Percentiles rank a stretch among this genome's conserved stretches.
phyloP scores from a whole-genome alignment of 2,888 invertebrate genomes.

The Eupithecia subfuscata region DNA sequence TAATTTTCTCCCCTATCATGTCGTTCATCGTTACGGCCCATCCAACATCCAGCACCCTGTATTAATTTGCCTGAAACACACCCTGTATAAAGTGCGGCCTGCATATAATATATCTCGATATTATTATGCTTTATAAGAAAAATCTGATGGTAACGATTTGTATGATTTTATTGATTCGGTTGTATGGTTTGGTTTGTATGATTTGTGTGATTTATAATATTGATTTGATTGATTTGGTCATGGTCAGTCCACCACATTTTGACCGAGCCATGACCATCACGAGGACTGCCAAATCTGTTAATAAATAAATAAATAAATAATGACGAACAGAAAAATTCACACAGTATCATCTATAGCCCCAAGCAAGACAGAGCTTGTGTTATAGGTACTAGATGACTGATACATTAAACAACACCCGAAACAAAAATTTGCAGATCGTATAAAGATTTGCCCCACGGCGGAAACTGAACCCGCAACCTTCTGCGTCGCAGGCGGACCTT shows the following conservation, averaged over 20 bases:
- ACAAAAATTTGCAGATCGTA: no score
- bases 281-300: no score
- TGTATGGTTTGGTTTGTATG: not conserved
- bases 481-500: no score
- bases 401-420: no score
- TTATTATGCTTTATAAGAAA: not conserved
- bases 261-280: not conserved
- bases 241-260: not conserved
- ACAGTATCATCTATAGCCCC: no score
- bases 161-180: not conserved
- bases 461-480: no score
- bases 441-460: no score
- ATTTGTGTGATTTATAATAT: not conserved
- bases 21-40: slow-evolving; percentile 42
- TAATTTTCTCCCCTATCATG: slow-evolving; percentile 38
- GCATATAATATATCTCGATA: slow-evolving; percentile 8
- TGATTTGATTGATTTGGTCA: not conserved
- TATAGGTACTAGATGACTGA: no score
- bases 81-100: slow-evolving; percentile 46
- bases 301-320: no score
- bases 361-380: no score
- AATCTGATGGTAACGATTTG: not conserved
- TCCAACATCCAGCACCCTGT: slow-evolving; percentile 43
- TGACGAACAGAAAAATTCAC: no score
- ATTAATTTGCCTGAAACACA: slow-evolving; percentile 47